Conservation (phyloP, 2,113 vertebrate genomes). For the Piaya cayana region DNA sequence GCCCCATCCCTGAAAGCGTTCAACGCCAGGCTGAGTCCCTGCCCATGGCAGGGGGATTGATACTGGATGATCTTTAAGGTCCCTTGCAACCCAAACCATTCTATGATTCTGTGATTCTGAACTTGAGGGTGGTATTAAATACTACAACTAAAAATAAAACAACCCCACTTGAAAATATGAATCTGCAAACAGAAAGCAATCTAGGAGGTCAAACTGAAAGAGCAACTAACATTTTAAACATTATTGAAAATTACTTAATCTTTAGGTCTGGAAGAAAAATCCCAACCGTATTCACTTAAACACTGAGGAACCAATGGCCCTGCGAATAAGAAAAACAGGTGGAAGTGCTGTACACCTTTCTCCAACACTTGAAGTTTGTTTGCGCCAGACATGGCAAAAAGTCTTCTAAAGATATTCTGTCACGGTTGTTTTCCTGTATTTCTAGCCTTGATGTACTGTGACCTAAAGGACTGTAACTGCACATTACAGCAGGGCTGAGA, state of each 20-base stretch:
- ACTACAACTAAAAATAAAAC: not conserved
- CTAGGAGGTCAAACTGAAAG: not conserved
- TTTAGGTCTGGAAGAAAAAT: not conserved
- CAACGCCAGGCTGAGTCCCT: too few species aligned
- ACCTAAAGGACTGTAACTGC: not conserved
- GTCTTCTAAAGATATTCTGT: not conserved
- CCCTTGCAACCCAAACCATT: too few species aligned
- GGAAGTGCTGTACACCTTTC: not conserved
- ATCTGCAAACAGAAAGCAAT: not conserved
- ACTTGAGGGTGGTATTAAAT: not conserved
- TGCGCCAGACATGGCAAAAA: not conserved
- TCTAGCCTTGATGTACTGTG: not conserved
- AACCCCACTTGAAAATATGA: not conserved
- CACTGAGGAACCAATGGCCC: not conserved
- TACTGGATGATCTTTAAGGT: too few species aligned
- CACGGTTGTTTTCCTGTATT: not conserved
- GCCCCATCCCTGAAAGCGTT: too few species aligned
- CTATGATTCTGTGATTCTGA: not conserved
- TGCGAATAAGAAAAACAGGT: not conserved
- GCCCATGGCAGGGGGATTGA: too few species aligned
- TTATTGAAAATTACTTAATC: not conserved
- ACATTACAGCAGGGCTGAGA: fast-evolving
- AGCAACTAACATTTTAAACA: not conserved
- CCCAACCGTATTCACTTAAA: not conserved
- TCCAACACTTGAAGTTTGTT: not conserved